Conservation (phyloP, 2,113 vertebrate species). For the Hucho hucho region DNA sequence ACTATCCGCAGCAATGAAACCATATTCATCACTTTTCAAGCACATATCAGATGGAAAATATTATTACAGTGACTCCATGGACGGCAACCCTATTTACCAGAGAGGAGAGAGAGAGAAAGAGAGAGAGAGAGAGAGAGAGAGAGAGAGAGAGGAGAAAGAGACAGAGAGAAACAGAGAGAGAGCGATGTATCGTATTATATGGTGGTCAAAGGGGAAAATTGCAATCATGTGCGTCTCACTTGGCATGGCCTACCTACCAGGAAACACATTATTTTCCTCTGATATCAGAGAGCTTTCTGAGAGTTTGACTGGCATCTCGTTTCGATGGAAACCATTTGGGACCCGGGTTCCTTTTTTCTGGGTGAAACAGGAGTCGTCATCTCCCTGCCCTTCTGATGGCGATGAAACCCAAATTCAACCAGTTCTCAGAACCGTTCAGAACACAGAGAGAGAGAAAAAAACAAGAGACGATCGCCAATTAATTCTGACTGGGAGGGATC, state of each 20-base stretch:
- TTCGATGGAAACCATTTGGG: constrained; percentile 56
- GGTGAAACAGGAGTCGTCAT: constrained; percentile 56
- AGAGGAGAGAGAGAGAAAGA: not conserved
- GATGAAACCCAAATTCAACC: constrained; percentile 55
- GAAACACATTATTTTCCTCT: constrained; percentile 60
- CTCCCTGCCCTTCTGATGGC: constrained; percentile 40
- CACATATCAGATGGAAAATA: constrained; percentile 73
- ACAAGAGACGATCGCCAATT: constrained; percentile 44
- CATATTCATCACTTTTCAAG: constrained; percentile 58
- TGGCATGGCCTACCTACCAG: constrained; percentile 49
- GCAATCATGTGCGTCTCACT: constrained; percentile 72
- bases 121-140: constrained; percentile 15
- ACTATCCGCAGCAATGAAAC: constrained; percentile 49
- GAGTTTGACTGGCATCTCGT: constrained; percentile 52
- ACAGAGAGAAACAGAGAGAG: constrained; percentile 45
- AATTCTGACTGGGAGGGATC: constrained; percentile 51
- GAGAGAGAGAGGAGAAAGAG: constrained; percentile 10
- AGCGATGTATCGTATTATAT: constrained; percentile 69
- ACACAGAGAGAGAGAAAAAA: constrained; percentile 30
- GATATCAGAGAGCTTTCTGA: constrained; percentile 46
- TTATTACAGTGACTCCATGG: constrained; percentile 59
- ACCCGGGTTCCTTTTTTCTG: constrained; percentile 36
- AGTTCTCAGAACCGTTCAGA: constrained; percentile 23
- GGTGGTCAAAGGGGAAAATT: constrained; percentile 69
- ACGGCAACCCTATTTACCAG: constrained; percentile 47